phyloP scores from a whole-genome alignment of 2,888 invertebrate genomes.

The Andrena minutula region DNA sequence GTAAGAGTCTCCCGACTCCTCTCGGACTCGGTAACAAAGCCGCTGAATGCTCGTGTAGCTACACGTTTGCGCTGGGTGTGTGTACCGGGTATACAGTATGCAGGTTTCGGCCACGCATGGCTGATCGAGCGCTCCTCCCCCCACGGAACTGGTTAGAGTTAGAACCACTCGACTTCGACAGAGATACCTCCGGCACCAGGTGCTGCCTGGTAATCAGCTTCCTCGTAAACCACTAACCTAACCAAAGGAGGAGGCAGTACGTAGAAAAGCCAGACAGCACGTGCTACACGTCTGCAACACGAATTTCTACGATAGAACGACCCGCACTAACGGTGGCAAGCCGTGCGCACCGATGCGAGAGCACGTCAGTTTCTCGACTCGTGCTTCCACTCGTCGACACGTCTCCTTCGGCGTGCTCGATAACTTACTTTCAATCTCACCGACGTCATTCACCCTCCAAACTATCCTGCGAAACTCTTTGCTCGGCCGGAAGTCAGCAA shows the following conservation, averaged over 20 bases:
- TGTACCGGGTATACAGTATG: neutral
- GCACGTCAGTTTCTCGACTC: neutral
- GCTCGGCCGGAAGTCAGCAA: neutral
- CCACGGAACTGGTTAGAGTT: neutral
- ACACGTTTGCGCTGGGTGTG: no score
- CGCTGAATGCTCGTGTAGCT: neutral
- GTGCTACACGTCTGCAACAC: conserved; percentile 2
- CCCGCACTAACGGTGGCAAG: no score
- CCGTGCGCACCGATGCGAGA: conserved; percentile 9
- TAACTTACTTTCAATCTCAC: no score
- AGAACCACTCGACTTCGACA: neutral
- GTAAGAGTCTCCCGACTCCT: no score
- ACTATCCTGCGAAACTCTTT: no score
- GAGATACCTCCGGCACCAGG: conserved; percentile 11
- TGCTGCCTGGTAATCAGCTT: conserved; percentile 8
- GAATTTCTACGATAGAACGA: conserved; percentile 8
- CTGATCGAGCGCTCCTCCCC: neutral
- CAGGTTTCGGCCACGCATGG: neutral
- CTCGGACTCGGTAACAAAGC: neutral
- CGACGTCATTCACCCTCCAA: no score
- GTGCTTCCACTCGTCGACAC: neutral
- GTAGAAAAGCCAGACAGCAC: conserved; percentile 1
- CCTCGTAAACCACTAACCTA: neutral
- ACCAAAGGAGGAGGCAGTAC: conserved; percentile 5
- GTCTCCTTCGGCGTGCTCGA: no score